Conservation (phyloP, 2,888 invertebrate species). For the Aleiodes leptofemur region DNA sequence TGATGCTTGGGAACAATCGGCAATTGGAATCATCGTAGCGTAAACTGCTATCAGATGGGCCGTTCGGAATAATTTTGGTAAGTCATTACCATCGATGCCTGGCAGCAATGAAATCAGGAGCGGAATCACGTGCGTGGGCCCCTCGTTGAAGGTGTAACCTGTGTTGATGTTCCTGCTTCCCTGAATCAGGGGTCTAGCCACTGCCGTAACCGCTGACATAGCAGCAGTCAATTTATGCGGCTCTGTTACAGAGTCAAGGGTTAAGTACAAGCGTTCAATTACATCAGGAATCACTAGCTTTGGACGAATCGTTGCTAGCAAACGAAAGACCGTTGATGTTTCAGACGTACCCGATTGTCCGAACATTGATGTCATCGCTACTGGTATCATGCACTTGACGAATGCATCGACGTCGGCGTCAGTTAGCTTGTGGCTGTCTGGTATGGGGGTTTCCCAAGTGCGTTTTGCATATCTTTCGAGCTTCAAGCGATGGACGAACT, state of each 20-base stretch:
- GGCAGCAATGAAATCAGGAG: conserved; percentile 88
- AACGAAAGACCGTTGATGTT: conserved; percentile 82
- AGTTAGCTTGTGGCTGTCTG: conserved; percentile 83
- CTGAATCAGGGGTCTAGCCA: conserved; percentile 82
- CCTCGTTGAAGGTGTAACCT: conserved; percentile 81
- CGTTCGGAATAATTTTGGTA: conserved; percentile 84
- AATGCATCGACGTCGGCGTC: conserved; percentile 89
- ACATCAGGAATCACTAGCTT: conserved; percentile 89
- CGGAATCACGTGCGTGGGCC: conserved; percentile 88
- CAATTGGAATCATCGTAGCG: conserved; percentile 86
- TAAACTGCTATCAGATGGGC: conserved; percentile 88
- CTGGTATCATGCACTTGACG: conserved; percentile 85
- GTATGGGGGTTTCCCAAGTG: conserved; percentile 84
- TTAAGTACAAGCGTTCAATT: conserved; percentile 86
- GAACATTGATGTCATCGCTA: conserved; percentile 87
- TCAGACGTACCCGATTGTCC: conserved; percentile 82
- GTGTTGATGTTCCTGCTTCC: conserved; percentile 70
- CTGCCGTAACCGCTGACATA: conserved; percentile 83
- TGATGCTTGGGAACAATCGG: conserved; percentile 89
- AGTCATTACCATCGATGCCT: conserved; percentile 93
- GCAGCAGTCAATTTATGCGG: conserved; percentile 88
- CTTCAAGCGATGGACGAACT: conserved; percentile 80
- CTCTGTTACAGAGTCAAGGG: conserved; percentile 91
- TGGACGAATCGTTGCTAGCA: conserved; percentile 87
- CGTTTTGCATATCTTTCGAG: conserved; percentile 80